These are phyloP conservation scores for Epizoanthus scotinus DNA, from an alignment of 92 coral and sea anemone genomes.

Conservation along the genomic window DNA sequence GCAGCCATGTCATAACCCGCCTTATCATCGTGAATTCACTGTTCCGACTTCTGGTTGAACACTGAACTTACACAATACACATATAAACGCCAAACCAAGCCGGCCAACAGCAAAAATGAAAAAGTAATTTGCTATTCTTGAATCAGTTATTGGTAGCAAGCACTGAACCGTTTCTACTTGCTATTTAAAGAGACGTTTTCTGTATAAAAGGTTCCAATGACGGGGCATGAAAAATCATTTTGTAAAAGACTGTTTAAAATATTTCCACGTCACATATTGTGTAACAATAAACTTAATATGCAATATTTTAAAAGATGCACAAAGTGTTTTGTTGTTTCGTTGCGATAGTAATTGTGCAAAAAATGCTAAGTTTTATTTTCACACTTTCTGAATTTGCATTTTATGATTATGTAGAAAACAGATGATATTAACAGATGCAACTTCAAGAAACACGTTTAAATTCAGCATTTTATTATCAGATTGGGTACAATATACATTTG, in stretches of 20 bases:
- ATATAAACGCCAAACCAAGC: background rate
- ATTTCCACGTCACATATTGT: constrained; percentile 10
- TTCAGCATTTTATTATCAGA: background rate
- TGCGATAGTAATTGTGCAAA: background rate
- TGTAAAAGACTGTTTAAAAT: background rate
- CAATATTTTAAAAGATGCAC: background rate
- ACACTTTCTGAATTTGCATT: background rate
- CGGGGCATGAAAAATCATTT: too few relatives aligned
- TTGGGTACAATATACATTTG: too few relatives aligned
- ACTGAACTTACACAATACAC: background rate
- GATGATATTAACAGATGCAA: background rate
- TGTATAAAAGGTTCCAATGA: background rate
- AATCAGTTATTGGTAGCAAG: background rate
- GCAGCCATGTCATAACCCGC: constrained; percentile 4
- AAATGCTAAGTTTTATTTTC: background rate
- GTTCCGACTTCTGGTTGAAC: background rate
- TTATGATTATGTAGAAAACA: background rate
- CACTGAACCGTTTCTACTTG: background rate
- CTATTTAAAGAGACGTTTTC: background rate
- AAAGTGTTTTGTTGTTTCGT: background rate
- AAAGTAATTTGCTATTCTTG: background rate
- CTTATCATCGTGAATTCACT: background rate
- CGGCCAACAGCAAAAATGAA: too few relatives aligned
- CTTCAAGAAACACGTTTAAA: background rate
- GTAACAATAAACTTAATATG: background rate